Percentiles rank a stretch among this genome's conserved stretches.
Conservation (phyloP, 1,140 invertebrate genomes). For the Pachypsylla venusta region DNA sequence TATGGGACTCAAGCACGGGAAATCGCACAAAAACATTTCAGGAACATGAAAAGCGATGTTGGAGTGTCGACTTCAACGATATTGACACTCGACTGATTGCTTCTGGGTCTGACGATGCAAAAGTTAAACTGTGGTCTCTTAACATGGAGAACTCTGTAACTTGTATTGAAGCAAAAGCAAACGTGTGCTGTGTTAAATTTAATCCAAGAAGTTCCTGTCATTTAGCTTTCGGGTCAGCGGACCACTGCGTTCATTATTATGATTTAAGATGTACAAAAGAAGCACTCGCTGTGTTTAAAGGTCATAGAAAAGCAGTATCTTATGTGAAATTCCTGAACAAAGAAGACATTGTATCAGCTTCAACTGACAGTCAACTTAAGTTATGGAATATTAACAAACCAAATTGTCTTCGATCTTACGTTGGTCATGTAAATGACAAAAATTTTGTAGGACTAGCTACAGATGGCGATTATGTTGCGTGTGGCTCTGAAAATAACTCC, state of each 20-base stretch:
- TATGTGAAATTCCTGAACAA: constrained; percentile 90
- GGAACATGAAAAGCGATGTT: constrained; percentile 91
- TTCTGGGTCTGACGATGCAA: constrained; percentile 86
- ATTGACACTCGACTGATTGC: constrained; percentile 82
- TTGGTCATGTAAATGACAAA: constrained; percentile 91
- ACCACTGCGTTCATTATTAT: constrained; percentile 95
- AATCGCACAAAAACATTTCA: constrained; percentile 56
- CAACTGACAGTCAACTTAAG: constrained; percentile 87
- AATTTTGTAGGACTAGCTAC: constrained; percentile 95
- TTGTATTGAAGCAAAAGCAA: constrained; percentile 76
- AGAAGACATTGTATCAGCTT: constrained; percentile 82
- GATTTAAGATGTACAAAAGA: constrained; percentile 76
- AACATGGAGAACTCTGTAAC: constrained; percentile 76
- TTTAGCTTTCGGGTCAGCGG: constrained; percentile 86
- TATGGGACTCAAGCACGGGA: constrained; percentile 84
- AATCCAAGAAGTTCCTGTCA: constrained; percentile 75
- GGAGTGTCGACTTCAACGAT: constrained; percentile 92
- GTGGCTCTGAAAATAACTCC: constrained; percentile 91
- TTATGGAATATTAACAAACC: constrained; percentile 78
- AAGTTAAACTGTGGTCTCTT: constrained; percentile 87
- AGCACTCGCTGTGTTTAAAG: constrained; percentile 71
- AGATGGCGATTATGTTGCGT: constrained; percentile 86
- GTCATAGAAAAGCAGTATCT: constrained; percentile 88
- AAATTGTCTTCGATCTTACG: constrained; percentile 70
- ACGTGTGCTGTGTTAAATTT: constrained; percentile 95